Percentiles rank a stretch among this genome's conserved stretches.
These are phyloP conservation scores for Alces alces DNA, from an alignment of 2,113 vertebrate species.

Conservation along the genomic window DNA sequence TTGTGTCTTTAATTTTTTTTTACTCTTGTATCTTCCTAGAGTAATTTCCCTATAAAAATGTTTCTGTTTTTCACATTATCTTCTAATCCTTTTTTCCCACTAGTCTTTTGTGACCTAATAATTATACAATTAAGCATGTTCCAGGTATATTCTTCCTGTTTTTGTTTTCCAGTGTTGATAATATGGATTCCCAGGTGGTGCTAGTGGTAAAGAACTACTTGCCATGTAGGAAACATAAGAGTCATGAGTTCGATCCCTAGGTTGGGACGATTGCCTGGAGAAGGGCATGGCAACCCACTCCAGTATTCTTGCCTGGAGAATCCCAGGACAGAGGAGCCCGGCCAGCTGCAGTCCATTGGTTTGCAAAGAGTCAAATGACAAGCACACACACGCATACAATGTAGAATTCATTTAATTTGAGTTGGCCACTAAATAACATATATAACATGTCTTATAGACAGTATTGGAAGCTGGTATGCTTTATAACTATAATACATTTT, in stretches of 20 bases:
- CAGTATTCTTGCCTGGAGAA: not conserved
- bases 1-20: not conserved
- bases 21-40: not conserved
- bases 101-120: not conserved
- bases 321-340: not conserved
- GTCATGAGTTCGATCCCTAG: not conserved
- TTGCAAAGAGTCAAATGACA: not conserved
- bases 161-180: not conserved
- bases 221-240: not conserved
- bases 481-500: not conserved
- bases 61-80: not conserved
- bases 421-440: not conserved
- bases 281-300: not conserved
- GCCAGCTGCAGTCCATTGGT: not conserved
- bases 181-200: not conserved
- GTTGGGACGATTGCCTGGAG: not conserved
- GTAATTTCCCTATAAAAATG: not conserved
- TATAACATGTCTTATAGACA: not conserved
- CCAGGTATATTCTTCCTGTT: not conserved
- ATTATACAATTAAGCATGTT: not conserved
- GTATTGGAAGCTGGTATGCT: not conserved
- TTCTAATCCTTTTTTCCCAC: not conserved
- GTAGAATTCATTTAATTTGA: not conserved
- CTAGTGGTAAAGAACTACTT: not conserved
- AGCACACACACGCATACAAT: not conserved